Evolutionary conservation across 2,888 invertebrate genomes (phyloP).

Genomic region (Galerucella pusilla): DNA sequence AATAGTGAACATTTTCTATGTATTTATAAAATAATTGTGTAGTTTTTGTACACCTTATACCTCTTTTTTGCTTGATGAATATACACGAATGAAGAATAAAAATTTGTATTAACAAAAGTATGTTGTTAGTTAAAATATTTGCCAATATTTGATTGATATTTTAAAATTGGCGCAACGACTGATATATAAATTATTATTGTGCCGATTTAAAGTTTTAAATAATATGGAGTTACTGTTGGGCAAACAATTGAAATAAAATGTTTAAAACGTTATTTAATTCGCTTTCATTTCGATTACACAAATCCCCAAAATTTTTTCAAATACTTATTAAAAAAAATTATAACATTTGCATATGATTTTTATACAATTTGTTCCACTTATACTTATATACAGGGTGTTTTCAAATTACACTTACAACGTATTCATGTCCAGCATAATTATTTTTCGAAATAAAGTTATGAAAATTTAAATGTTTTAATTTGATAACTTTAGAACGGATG

Average conservation of each 20-base stretch:
- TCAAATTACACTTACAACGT: no score
- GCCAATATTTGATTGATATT: constrained; percentile 7
- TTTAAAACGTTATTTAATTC: background rate
- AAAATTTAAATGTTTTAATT: no score
- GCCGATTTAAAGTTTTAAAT: constrained; percentile 14
- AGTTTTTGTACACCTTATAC: constrained; percentile 33
- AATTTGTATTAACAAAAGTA: constrained; percentile 18
- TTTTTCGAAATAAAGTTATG: no score
- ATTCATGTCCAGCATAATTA: no score
- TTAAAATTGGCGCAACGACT: constrained; percentile 26
- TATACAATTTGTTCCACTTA: background rate
- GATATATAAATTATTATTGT: constrained; percentile 26
- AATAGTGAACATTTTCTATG: constrained; percentile 15
- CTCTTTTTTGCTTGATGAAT: constrained; percentile 25
- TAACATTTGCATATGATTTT: background rate
- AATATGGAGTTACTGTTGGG: constrained; percentile 18
- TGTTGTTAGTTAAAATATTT: constrained; percentile 7
- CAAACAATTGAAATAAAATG: constrained; percentile 10
- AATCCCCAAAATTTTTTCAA: background rate
- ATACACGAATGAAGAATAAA: constrained; percentile 13
- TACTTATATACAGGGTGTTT: no score
- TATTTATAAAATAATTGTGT: constrained; percentile 29
- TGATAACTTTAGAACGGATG: no score
- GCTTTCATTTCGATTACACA: background rate
- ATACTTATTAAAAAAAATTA: no score